Evolutionary conservation across 2,797 vertebrate species (phyloP).

Genomic region (Smutsia gigantea): DNA sequence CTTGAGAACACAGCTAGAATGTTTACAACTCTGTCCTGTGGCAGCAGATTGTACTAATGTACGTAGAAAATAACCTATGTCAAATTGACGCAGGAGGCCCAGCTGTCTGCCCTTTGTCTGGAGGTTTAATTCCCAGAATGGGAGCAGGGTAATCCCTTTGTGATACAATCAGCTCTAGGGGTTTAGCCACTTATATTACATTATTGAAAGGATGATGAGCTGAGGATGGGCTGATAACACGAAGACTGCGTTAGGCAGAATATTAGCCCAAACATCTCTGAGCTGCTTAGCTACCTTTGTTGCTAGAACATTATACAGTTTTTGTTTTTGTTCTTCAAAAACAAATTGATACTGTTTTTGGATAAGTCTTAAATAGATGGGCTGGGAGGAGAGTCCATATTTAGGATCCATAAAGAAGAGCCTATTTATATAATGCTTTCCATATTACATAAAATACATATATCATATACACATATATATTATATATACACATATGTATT

Average conservation of each 20-base stretch:
- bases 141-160: slow-evolving; percentile 56
- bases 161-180: slow-evolving; percentile 68
- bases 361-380: neutral
- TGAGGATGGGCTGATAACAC: slow-evolving; percentile 52
- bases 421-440: neutral
- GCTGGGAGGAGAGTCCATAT: neutral
- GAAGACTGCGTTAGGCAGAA: slow-evolving; percentile 61
- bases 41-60: neutral
- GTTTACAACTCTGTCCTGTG: neutral
- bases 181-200: slow-evolving; percentile 62
- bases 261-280: slow-evolving; percentile 53
- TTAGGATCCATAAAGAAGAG: neutral
- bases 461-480: neutral
- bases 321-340: neutral
- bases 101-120: slow-evolving; percentile 69
- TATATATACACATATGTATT: neutral
- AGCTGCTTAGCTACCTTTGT: neutral
- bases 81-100: neutral
- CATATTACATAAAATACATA: neutral
- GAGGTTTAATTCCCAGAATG: slow-evolving; percentile 56
- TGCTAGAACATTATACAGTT: neutral
- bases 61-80: neutral
- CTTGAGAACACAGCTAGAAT: slow-evolving; percentile 16
- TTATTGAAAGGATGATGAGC: slow-evolving; percentile 67
- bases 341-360: slow-evolving; percentile 4